Percentiles rank a stretch among this genome's conserved stretches.
These are phyloP conservation scores for Gadus macrocephalus DNA, from an alignment of 2,113 vertebrate species.

Conservation along the genomic window DNA sequence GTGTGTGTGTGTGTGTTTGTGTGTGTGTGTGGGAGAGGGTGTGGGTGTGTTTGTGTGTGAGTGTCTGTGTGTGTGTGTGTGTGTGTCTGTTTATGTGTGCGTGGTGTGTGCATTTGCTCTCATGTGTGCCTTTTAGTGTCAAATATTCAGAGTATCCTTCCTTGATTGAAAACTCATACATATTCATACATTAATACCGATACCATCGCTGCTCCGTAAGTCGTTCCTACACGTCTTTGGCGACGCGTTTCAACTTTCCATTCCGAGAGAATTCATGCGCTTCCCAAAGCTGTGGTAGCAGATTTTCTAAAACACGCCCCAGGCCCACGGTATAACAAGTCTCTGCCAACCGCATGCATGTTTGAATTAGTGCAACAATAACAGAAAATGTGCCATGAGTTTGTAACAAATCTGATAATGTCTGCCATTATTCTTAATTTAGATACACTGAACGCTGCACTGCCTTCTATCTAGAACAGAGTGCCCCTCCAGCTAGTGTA, in stretches of 20 bases:
- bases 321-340: conserved; percentile 23
- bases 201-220: conserved; percentile 36
- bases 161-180: conserved; percentile 58
- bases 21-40: not conserved
- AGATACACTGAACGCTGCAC: conserved; percentile 37
- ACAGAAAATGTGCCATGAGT: conserved; percentile 30
- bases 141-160: conserved; percentile 20
- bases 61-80: not conserved
- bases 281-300: conserved; percentile 30
- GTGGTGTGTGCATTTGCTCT: not conserved
- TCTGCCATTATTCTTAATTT: conserved; percentile 45
- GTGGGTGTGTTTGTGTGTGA: not conserved
- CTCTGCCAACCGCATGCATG: conserved; percentile 1
- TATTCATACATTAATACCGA: conserved; percentile 31
- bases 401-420: conserved; percentile 24
- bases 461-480: conserved; percentile 15
- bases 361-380: conserved; percentile 30
- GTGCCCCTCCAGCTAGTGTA: conserved; percentile 27
- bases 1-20: not conserved
- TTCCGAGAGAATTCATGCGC: conserved; percentile 39
- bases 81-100: not conserved
- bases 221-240: conserved; percentile 28
- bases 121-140: conserved; percentile 4
- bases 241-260: not conserved
- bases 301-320: conserved; percentile 38